Evolutionary conservation across 2,797 vertebrate genomes (phyloP), one percentile per base, ranked within the genome.

Genomic region (Botia kubotai): DNA sequence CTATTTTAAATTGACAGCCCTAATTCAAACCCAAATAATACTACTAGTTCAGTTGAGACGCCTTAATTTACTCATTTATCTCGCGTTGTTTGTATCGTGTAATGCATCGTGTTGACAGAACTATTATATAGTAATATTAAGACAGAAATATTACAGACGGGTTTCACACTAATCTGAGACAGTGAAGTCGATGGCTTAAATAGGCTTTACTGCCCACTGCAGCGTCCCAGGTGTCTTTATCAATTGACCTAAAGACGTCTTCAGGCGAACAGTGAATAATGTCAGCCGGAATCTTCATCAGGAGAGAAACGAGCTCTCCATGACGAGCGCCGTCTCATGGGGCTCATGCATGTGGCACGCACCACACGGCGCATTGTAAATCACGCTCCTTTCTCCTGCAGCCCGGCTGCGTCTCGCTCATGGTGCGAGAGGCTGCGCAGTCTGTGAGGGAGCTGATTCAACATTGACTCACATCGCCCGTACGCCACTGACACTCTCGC

Each of bases 371-470:
- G 63, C 11, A 66, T 75, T 33, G 58, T 60, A 72, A 57, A 84
- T 84, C 86, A 81, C 58, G 23, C 53, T 80, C 48, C 26, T 33
- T 46, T 62, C 53, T 62, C 73, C 62, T 52, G 7, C 75, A 36
- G 67, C 65, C 67, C 60, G 66, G 74, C 75, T 73, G 29, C 13
- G 52, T 39, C 66, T 66, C 21, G 29, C 69, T 58, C 72, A 72
- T 6, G 14, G n/a, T 7, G 29, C 3, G 6, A 71, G 74, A 33
- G 14, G 65, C 46, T 29, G 57, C 12, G 43, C 82, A 82, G 80
- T 82, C 75, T 77, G 77, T 16, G 73, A 72, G 52, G 52, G 82
- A 83, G 73, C 77, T 82, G 82, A 84, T 82, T 86, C 85, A 86
- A 78, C 71, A 68, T 52, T 83, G 81, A 84, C 66, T 86, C 83